Evolutionary conservation across 2,888 invertebrate genomes (phyloP).

Genomic region (Eilema caniola): DNA sequence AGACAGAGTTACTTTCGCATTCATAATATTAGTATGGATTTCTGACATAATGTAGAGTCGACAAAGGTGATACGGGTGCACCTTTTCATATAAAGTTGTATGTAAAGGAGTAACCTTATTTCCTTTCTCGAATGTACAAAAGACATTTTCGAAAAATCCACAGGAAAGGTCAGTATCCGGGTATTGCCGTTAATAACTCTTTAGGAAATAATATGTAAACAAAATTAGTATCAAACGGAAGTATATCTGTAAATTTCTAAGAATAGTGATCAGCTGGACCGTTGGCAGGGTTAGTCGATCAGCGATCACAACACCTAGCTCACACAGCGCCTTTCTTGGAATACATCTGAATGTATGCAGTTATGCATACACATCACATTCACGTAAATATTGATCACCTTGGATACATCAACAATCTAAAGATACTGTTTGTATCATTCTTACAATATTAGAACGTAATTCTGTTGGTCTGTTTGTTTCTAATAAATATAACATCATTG

Average conservation of each 20-base stretch:
- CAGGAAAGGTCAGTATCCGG: no score
- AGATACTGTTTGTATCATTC: neutral
- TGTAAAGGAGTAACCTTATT: no score
- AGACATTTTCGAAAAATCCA: no score
- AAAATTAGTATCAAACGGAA: constrained; percentile 47
- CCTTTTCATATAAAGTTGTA: no score
- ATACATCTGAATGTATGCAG: constrained; percentile 53
- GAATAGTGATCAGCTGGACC: constrained; percentile 55
- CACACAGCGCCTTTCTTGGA: constrained; percentile 67
- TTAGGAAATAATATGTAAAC: constrained; percentile 43
- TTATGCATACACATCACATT: constrained; percentile 7
- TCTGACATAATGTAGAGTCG: no score
- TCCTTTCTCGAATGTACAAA: no score
- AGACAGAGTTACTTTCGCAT: no score
- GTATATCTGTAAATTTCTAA: constrained; percentile 50
- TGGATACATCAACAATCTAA: neutral
- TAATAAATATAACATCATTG: no score
- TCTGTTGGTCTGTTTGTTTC: no score
- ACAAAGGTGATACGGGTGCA: no score
- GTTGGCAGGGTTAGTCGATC: constrained; percentile 79
- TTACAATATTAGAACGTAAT: neutral
- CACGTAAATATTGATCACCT: constrained; percentile 9
- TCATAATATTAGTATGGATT: no score
- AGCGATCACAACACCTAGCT: constrained; percentile 79
- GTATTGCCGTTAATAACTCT: neutral